Conservation (phyloP, 2,113 vertebrate species). For the Emydura subglobosa region DNA sequence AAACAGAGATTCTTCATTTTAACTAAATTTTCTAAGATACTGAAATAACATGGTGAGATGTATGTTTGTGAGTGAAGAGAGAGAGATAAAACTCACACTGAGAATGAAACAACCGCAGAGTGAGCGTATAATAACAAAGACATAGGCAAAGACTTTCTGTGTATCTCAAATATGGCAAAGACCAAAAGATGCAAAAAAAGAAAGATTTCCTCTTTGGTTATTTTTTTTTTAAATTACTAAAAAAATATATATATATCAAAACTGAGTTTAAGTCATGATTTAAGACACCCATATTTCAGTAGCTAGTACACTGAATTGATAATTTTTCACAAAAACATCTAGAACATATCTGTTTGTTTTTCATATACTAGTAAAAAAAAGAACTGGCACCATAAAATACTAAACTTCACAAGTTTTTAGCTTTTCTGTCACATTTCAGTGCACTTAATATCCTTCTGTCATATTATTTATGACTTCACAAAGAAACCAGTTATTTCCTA, state of each 20-base stretch:
- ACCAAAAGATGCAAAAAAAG: background rate
- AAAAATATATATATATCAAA: background rate
- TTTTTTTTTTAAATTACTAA: background rate
- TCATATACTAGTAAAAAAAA: slow-evolving; percentile 59
- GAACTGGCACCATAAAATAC: slow-evolving; percentile 74
- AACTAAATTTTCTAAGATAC: background rate
- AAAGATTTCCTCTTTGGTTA: background rate
- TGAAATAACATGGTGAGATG: background rate
- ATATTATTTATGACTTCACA: slow-evolving; percentile 84
- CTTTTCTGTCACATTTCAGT: slow-evolving; percentile 82
- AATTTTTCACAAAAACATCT: slow-evolving; percentile 67
- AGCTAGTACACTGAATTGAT: slow-evolving; percentile 48
- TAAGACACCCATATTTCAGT: slow-evolving; percentile 53
- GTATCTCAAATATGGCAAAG: background rate
- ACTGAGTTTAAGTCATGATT: slow-evolving; percentile 6
- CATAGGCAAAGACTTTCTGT: background rate
- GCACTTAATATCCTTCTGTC: slow-evolving; percentile 84
- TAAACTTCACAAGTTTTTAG: slow-evolving; percentile 77
- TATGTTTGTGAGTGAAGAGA: background rate
- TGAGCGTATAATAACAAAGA: slow-evolving; percentile 9
- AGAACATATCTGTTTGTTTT: slow-evolving; percentile 77
- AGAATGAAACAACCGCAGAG: background rate
- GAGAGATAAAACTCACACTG: background rate
- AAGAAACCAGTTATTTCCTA: slow-evolving; percentile 84
- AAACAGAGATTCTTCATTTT: background rate